Percentiles rank a stretch among this genome's conserved stretches.
Evolutionary conservation across 2,888 invertebrate species (phyloP).

Genomic region (Gastracanthus pulcherrimus): DNA sequence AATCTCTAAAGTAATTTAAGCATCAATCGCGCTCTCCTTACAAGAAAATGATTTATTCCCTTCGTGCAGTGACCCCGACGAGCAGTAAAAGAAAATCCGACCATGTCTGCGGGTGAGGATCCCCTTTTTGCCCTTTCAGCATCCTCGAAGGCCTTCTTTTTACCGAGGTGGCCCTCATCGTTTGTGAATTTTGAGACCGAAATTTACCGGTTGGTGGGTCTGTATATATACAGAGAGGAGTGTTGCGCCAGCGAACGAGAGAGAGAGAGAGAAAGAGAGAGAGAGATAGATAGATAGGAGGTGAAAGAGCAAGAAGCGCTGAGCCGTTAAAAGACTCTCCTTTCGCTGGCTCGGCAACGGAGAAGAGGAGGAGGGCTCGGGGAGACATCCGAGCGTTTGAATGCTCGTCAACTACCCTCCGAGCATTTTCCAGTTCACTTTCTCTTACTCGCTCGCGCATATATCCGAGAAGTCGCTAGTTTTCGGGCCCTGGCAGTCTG

Average conservation of each 20-base stretch:
- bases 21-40: no score
- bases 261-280: no score
- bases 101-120: not conserved
- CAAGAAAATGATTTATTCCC: not conserved
- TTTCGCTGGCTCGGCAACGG: slow-evolving; percentile 40
- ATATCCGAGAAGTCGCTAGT: no score
- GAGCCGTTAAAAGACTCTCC: slow-evolving; percentile 41
- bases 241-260: no score
- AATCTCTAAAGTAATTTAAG: no score
- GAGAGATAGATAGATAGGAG: not conserved
- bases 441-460: no score
- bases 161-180: not conserved
- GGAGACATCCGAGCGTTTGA: slow-evolving; percentile 69
- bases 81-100: not conserved
- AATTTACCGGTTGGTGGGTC: not conserved
- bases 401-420: slow-evolving; percentile 62
- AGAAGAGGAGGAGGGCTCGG: no score
- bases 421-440: slow-evolving; percentile 5
- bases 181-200: slow-evolving; percentile 38
- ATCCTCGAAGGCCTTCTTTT: not conserved
- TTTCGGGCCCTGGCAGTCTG: slow-evolving; percentile 28
- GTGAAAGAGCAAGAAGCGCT: not conserved
- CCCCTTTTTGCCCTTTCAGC: not conserved
- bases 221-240: not conserved
- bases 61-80: not conserved